Conservation (phyloP, 2,113 vertebrate genomes). For the Datnioides undecimradiatus region DNA sequence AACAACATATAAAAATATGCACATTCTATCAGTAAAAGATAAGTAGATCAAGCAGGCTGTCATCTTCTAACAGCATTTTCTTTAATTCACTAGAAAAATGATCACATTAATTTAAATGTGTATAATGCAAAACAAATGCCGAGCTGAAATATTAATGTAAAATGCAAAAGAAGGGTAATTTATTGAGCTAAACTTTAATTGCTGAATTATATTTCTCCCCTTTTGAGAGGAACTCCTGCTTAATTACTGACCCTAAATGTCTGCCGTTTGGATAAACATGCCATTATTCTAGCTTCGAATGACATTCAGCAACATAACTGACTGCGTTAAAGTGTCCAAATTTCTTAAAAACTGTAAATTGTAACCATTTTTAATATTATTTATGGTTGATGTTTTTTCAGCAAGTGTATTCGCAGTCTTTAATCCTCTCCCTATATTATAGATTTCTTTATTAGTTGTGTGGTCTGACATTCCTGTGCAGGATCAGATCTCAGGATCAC, state of each 20-base stretch:
- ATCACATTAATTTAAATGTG: background rate
- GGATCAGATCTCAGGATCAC: too few species aligned
- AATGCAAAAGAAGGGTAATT: background rate
- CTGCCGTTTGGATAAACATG: background rate
- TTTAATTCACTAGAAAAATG: background rate
- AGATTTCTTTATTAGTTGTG: background rate
- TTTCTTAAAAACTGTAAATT: background rate
- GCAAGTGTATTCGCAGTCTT: background rate
- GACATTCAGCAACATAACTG: background rate
- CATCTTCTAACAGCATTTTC: background rate
- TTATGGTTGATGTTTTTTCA: background rate
- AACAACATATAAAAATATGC: too few species aligned
- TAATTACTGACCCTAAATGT: background rate
- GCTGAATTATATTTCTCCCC: too few species aligned
- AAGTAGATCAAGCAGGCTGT: too few species aligned
- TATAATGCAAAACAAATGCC: background rate
- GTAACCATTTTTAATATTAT: background rate
- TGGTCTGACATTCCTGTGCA: too few species aligned
- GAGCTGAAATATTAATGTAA: background rate
- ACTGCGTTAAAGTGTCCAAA: background rate
- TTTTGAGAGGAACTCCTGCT: background rate
- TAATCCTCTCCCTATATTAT: background rate
- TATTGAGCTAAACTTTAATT: too few species aligned
- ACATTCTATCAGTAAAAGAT: too few species aligned
- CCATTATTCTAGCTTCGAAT: background rate